Base-by-base conservation (phyloP, 2,797 vertebrate species). In the Buceros bicornis region DNA sequence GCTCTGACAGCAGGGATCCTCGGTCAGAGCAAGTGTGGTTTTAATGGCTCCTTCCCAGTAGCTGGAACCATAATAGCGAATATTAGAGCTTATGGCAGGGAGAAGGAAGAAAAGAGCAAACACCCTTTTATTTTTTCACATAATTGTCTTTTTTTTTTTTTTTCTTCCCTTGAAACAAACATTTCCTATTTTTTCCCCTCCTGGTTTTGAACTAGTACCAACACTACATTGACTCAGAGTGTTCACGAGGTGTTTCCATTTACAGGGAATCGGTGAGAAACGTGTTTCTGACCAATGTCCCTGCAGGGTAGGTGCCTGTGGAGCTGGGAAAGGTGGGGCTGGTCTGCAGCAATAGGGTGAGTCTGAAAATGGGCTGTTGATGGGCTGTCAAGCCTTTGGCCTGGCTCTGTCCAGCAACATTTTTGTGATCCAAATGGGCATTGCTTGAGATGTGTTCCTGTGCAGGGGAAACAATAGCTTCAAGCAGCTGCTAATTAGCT, bases 401-500 rank as follows among this genome's bases (percentile, higher is more conserved):
- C 71, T 53, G 61, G n/a, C 50, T 92, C 65, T 83, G 24, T 73
- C 51, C 19, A 73, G 62, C 43, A 58, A n/a, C 6, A 17, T 69
- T 84, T 92, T 33, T 54, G 50, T 62, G 62, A 84, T 82, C 69
- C 70, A 57, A 66, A 72, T 17, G 62, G 66, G 54, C 66, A 45
- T 47, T 33, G 64, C 82, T 45, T 0, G 28, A 73, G 61, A 58
- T 58, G 31, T 64, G 50, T 8, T 94, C 78, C 67, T 82, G 43
- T 60, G 62, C 51, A 69, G 37, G 56, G 89, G 60, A 91, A 97
- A 93, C 74, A 87, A 56, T 57, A 54, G 72, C 72, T 94, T 73
- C 67, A 71, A 96, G 90, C 66, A 69, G 83, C 69, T 92, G 69
- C 65, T 94, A 79, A 95, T 95, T 91, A 96, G 54, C 80, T 86